phyloP scores from a whole-genome alignment of 2,888 invertebrate species.

The Lampropteryx suffumata region DNA sequence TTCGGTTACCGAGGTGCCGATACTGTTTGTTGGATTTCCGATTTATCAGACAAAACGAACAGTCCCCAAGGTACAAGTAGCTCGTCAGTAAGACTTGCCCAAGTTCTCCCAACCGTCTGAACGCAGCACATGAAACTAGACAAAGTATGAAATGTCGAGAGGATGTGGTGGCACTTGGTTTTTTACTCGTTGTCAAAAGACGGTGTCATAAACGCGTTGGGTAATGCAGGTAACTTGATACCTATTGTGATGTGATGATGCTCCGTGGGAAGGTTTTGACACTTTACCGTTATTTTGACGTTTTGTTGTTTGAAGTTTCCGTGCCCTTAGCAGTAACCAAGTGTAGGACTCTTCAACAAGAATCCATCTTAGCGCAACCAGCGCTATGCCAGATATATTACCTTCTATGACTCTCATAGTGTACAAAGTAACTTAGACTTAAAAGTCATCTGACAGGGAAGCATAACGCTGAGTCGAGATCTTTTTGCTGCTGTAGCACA shows the following conservation, averaged over 20 bases:
- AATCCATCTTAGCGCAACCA: too few species aligned
- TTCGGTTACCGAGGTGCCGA: too few species aligned
- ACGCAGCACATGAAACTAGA: conserved; percentile 35
- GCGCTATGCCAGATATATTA: too few species aligned
- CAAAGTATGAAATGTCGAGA: conserved; percentile 41
- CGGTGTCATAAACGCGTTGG: conserved; percentile 41
- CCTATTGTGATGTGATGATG: conserved; percentile 34
- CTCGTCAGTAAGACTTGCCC: conserved; percentile 4
- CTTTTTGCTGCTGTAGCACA: too few species aligned
- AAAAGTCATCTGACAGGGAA: too few species aligned
- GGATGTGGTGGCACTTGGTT: conserved; percentile 36
- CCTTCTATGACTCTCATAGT: too few species aligned
- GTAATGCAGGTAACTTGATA: conserved; percentile 52
- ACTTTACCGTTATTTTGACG: conserved; percentile 20
- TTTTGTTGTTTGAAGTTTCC: not conserved
- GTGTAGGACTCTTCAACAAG: too few species aligned
- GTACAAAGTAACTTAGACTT: too few species aligned
- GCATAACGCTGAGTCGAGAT: too few species aligned
- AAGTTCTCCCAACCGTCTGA: conserved; percentile 40
- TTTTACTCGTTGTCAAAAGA: conserved; percentile 33
- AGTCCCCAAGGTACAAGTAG: not conserved
- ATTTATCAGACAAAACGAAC: too few species aligned
- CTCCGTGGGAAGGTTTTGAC: conserved; percentile 14
- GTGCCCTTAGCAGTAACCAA: not conserved
- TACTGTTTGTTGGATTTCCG: too few species aligned